Evolutionary conservation across 2,888 invertebrate genomes (phyloP).

Genomic region (Nemoura dubitans): DNA sequence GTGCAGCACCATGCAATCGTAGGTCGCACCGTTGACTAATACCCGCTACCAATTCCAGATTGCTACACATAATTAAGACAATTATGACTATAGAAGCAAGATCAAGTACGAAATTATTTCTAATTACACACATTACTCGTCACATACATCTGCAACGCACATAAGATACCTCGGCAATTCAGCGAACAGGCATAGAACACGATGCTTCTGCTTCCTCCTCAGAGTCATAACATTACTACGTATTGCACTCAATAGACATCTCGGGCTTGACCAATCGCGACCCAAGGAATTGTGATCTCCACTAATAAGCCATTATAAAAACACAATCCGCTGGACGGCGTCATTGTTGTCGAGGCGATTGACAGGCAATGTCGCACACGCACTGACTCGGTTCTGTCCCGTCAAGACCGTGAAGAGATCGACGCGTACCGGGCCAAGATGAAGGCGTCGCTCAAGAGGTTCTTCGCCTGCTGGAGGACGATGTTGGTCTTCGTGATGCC

Average conservation of each 20-base stretch:
- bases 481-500: background rate
- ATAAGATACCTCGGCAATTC: background rate
- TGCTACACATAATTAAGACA: background rate
- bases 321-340: background rate
- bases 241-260: constrained; percentile 12
- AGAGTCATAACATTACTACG: background rate
- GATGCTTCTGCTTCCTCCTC: background rate
- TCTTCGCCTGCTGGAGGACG: background rate
- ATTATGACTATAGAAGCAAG: background rate
- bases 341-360: background rate
- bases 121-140: background rate
- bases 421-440: background rate
- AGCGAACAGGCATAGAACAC: background rate
- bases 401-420: background rate
- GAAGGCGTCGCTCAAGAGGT: background rate
- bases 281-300: background rate
- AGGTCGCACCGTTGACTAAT: background rate
- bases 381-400: background rate
- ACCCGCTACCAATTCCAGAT: background rate
- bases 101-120: background rate
- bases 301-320: constrained; percentile 7
- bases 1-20: background rate
- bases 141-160: background rate
- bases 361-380: background rate
- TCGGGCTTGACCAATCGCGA: background rate